phyloP scores from a whole-genome alignment of 35 echinoderm and acorn worm species.

The Holothuria glaberrima region DNA sequence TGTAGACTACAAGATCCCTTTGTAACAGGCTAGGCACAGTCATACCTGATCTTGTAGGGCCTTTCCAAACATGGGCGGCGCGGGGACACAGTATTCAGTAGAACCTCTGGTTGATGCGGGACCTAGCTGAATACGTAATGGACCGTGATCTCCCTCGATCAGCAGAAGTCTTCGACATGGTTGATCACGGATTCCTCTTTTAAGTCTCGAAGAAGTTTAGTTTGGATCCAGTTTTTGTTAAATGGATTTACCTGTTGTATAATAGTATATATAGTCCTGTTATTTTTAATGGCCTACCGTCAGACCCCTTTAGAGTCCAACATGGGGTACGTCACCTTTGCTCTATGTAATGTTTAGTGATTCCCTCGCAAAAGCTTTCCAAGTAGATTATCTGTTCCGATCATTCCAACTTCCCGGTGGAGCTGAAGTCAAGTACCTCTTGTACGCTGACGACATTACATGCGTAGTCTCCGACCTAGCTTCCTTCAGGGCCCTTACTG shows the following conservation, averaged over 20 bases:
- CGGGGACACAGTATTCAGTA: not conserved
- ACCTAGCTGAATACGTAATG: not conserved
- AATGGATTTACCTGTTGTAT: not conserved
- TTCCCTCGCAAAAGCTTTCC: too few relatives aligned
- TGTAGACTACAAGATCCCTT: slow-evolving; percentile 62
- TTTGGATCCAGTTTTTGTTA: not conserved
- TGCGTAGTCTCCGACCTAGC: too few relatives aligned
- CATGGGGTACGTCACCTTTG: not conserved
- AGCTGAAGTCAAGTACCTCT: too few relatives aligned
- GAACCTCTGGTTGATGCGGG: slow-evolving; percentile 37
- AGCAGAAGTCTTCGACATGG: not conserved
- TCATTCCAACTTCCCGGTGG: too few relatives aligned
- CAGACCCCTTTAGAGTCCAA: not conserved
- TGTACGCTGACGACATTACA: too few relatives aligned
- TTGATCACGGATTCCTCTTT: not conserved
- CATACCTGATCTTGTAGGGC: slow-evolving; percentile 36
- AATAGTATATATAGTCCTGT: not conserved
- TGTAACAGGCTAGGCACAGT: slow-evolving; percentile 17
- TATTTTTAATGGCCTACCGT: not conserved
- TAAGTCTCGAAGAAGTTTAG: not conserved
- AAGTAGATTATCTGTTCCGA: too few relatives aligned
- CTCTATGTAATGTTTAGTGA: too few relatives aligned
- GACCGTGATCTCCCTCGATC: not conserved
- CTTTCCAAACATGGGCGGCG: slow-evolving; percentile 44
- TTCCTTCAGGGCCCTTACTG: too few relatives aligned